These are phyloP conservation scores for Arctopsyche grandis DNA, from an alignment of 1,140 invertebrate species.

Conservation along the genomic window DNA sequence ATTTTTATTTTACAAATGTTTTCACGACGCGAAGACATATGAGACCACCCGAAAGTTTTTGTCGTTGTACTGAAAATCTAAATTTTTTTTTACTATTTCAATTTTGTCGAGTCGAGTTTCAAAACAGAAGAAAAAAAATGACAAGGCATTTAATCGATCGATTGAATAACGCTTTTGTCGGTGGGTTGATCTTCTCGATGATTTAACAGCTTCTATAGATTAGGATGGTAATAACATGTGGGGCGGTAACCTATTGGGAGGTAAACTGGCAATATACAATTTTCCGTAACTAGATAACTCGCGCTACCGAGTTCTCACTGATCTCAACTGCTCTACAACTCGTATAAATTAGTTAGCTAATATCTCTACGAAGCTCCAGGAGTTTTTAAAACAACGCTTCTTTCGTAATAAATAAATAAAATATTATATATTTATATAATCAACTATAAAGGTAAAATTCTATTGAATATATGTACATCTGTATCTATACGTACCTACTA, in stretches of 20 bases:
- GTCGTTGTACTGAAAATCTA: not conserved
- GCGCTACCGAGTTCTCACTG: slow-evolving; percentile 16
- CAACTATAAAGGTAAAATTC: too few relatives aligned
- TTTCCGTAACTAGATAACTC: slow-evolving; percentile 34
- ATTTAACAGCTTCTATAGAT: slow-evolving; percentile 26
- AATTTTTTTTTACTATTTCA: not conserved
- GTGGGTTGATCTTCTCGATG: slow-evolving; percentile 17
- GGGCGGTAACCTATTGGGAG: slow-evolving; percentile 30
- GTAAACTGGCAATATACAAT: slow-evolving; percentile 31
- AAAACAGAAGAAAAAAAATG: not conserved
- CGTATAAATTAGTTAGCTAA: not conserved
- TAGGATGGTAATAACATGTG: slow-evolving; percentile 24
- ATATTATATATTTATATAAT: too few relatives aligned
- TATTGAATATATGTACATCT: too few relatives aligned
- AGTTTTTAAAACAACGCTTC: too few relatives aligned
- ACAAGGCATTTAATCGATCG: slow-evolving; percentile 6
- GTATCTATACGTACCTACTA: too few relatives aligned
- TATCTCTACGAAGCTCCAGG: not conserved
- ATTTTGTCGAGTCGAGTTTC: not conserved
- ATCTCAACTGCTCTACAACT: not conserved
- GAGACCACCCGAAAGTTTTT: slow-evolving; percentile 6
- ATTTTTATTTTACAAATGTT: not conserved
- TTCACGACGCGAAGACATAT: slow-evolving; percentile 2
- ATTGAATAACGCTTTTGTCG: not conserved
- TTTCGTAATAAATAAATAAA: too few relatives aligned